Conservation (phyloP, 2,888 invertebrate species). For the Bibio marci region DNA sequence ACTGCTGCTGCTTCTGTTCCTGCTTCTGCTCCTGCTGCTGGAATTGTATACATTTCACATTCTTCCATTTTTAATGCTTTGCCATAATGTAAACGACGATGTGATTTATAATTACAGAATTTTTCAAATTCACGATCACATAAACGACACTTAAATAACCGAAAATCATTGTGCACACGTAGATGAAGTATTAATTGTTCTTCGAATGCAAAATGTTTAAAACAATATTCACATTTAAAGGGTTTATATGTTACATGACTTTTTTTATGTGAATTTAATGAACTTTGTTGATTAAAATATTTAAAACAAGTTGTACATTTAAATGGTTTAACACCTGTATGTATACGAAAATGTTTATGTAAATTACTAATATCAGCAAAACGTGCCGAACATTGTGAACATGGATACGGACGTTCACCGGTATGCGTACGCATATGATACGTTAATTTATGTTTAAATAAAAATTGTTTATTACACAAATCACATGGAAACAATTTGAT, state of each 20-base stretch:
- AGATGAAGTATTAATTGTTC: background rate
- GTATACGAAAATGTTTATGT: background rate
- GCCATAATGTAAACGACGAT: background rate
- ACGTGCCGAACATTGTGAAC: background rate
- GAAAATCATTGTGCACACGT: background rate
- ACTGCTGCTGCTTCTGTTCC: too few species aligned
- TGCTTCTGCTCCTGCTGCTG: too few species aligned
- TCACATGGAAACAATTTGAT: background rate
- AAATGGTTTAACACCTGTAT: background rate
- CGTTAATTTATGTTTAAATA: background rate
- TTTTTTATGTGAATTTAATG: background rate
- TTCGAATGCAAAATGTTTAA: background rate
- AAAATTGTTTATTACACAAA: background rate
- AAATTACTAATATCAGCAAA: constrained; percentile 1
- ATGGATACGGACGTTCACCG: constrained; percentile 1
- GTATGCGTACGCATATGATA: constrained; percentile 1
- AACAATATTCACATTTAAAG: background rate
- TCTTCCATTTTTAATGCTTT: too few species aligned
- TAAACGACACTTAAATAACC: background rate
- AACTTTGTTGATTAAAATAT: background rate
- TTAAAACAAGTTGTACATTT: background rate
- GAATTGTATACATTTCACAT: too few species aligned
- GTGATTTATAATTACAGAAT: background rate
- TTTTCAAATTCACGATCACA: background rate
- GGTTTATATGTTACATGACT: background rate